These are phyloP conservation scores for Hemibagrus wyckioides DNA, from an alignment of 2,113 vertebrate genomes.

Conservation along the genomic window DNA sequence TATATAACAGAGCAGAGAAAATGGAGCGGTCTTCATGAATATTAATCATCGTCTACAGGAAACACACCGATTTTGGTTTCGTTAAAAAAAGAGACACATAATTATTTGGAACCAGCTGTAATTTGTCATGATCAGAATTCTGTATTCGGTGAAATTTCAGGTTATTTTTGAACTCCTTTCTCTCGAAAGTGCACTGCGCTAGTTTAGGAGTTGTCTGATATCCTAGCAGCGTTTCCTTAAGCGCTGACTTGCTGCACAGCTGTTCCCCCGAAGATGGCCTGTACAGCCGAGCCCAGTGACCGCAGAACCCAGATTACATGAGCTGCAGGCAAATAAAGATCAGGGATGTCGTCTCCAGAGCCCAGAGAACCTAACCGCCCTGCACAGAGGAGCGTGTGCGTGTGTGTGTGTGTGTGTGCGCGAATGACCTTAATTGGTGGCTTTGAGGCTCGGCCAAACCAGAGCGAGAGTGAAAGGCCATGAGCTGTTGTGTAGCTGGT, in stretches of 20 bases:
- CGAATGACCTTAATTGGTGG: conserved; percentile 25
- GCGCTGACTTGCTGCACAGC: conserved; percentile 16
- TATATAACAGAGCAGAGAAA: background rate
- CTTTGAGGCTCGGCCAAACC: conserved; percentile 53
- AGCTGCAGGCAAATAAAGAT: conserved; percentile 43
- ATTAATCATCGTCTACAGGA: background rate
- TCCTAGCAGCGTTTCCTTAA: conserved; percentile 4
- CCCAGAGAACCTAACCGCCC: conserved; percentile 25
- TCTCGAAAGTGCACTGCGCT: background rate
- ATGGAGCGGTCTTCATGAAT: background rate
- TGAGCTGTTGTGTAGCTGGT: conserved; percentile 2
- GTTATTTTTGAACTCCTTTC: conserved; percentile 8
- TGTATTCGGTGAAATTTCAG: background rate
- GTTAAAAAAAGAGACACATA: background rate
- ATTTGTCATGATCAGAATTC: background rate
- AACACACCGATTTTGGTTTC: background rate
- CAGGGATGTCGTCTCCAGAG: conserved; percentile 32
- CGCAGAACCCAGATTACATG: conserved; percentile 44
- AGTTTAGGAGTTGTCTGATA: background rate
- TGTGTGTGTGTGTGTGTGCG: background rate
- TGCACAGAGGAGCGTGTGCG: background rate
- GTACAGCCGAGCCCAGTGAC: conserved; percentile 18
- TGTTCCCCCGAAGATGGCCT: conserved; percentile 3
- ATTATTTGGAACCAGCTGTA: background rate
- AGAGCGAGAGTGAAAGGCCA: conserved; percentile 18